A percentile compares a stretch with the other conserved stretches of the same genome.
Evolutionary conservation across 2,888 invertebrate species (phyloP).

Genomic region (Platycheirus albimanus): DNA sequence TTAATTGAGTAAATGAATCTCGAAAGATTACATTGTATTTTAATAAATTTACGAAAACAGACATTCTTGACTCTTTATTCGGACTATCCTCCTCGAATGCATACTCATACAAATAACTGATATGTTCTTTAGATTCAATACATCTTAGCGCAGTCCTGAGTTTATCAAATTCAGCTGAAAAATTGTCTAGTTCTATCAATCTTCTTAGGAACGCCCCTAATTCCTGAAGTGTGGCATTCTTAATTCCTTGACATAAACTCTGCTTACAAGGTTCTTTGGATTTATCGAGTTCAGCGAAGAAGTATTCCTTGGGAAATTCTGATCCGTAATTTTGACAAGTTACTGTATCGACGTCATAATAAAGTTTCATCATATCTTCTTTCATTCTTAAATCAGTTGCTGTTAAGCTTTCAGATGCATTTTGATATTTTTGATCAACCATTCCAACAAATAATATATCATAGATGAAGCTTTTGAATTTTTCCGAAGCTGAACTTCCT

Average conservation of each 20-base stretch:
- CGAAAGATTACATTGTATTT: too few species aligned
- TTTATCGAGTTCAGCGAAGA: too few species aligned
- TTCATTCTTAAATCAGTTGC: not conserved
- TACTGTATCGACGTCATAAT: not conserved
- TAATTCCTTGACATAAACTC: not conserved
- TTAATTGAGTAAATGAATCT: too few species aligned
- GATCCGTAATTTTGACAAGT: not conserved
- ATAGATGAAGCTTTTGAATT: slow-evolving; percentile 77
- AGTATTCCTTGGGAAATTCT: not conserved
- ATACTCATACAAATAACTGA: not conserved
- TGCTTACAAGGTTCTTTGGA: not conserved
- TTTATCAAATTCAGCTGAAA: not conserved
- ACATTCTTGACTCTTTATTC: not conserved
- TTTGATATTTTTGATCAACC: not conserved
- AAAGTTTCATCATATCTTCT: not conserved
- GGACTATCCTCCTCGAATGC: not conserved
- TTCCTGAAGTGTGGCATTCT: not conserved
- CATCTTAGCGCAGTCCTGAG: not conserved
- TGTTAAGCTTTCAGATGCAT: not conserved
- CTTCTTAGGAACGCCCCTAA: too few species aligned
- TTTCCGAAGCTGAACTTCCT: slow-evolving; percentile 75
- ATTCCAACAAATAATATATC: slow-evolving; percentile 35
- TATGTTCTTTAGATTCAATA: not conserved
- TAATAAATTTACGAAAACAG: too few species aligned
- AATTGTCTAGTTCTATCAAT: too few species aligned